Conservation (phyloP, 1,140 invertebrate species). For the Drosophila orosa region DNA sequence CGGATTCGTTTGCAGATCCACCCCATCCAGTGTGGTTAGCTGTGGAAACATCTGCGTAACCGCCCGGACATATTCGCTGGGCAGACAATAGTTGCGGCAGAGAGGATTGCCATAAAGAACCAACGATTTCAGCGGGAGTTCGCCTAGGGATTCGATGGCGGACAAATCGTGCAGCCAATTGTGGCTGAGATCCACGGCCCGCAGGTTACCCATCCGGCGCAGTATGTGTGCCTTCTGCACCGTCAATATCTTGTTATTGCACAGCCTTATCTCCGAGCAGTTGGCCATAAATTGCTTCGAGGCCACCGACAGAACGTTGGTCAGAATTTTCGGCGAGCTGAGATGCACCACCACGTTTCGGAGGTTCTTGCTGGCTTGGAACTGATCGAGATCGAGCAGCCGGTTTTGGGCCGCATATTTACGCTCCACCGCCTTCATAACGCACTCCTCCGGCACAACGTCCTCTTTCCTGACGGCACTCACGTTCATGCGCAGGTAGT, state of each 20-base stretch:
- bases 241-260: conserved; percentile 63
- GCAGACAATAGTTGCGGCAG: conserved; percentile 84
- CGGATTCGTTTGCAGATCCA: conserved; percentile 47
- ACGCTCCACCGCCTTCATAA: conserved; percentile 52
- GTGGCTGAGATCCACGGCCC: conserved; percentile 64
- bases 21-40: conserved; percentile 58
- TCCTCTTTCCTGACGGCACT: conserved; percentile 51
- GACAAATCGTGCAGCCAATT: conserved; percentile 70
- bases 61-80: conserved; percentile 84
- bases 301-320: conserved; percentile 43
- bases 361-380: conserved; percentile 53
- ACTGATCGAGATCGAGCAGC: conserved; percentile 60
- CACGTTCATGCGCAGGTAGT: conserved; percentile 71
- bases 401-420: conserved; percentile 60
- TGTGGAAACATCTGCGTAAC: conserved; percentile 84
- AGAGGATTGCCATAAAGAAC: conserved; percentile 85
- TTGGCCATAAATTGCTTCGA: conserved; percentile 58
- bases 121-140: conserved; percentile 70
- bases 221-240: conserved; percentile 37
- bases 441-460: conserved; percentile 52
- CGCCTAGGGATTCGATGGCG: conserved; percentile 37
- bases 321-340: conserved; percentile 51
- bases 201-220: conserved; percentile 51
- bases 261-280: conserved; percentile 62
- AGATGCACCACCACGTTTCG: conserved; percentile 63